Conservation (phyloP, 2,888 invertebrate species). For the Pammene aurita region DNA sequence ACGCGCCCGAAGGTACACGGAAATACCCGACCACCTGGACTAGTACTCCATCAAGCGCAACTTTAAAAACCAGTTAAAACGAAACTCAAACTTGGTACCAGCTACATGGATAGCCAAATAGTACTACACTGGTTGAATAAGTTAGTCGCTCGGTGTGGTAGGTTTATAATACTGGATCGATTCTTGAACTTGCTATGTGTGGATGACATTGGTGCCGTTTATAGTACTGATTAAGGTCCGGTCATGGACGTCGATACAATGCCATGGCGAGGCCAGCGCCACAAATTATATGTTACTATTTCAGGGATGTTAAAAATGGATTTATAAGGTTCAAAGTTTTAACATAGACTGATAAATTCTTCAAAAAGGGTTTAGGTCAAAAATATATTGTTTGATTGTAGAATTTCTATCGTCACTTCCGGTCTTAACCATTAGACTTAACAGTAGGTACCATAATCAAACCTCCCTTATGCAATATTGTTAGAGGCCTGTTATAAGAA, state of each 20-base stretch:
- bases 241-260: conserved; percentile 53
- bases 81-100: neutral
- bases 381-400: no score
- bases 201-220: conserved; percentile 54
- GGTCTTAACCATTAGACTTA: no score
- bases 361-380: no score
- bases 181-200: conserved; percentile 65
- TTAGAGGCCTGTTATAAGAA: no score
- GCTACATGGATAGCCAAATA: neutral
- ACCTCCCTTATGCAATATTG: no score
- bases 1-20: conserved; percentile 53
- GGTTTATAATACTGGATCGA: conserved; percentile 45
- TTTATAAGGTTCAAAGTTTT: neutral
- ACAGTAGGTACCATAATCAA: no score
- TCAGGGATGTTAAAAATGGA: conserved; percentile 15
- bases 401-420: no score
- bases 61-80: neutral
- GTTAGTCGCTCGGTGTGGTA: neutral
- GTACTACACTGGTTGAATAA: neutral
- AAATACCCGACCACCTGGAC: conserved; percentile 56
- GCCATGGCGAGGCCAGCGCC: conserved; percentile 8
- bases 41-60: conserved; percentile 46
- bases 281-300: conserved; percentile 24
- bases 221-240: conserved; percentile 53
- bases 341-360: neutral